phyloP scores from a whole-genome alignment of 2,797 vertebrate genomes.

The Cygnus olor region DNA sequence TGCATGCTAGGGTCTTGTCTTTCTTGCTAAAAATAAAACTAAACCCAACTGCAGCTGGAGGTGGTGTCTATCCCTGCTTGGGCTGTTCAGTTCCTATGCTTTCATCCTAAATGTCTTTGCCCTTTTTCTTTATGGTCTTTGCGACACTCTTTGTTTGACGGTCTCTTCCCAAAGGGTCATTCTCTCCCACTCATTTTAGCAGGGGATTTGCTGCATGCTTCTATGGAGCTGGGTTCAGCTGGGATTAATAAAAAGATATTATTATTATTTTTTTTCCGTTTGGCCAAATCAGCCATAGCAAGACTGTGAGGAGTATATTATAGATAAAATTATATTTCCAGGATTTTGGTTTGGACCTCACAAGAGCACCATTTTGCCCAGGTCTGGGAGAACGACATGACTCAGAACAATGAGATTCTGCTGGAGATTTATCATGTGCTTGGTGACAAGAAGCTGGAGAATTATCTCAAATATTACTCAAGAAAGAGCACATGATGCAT shows the following conservation, averaged over 20 bases:
- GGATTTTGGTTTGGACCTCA: conserved; percentile 33
- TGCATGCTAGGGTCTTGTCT: conserved; percentile 2
- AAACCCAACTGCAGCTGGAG: not conserved
- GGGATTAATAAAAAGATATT: conserved; percentile 54
- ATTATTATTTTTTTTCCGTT: conserved; percentile 1
- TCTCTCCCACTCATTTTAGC: not conserved
- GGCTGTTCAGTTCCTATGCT: not conserved
- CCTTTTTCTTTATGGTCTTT: not conserved
- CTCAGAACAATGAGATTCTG: conserved; percentile 29
- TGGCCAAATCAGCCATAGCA: not conserved
- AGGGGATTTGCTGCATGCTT: not conserved
- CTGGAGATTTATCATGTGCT: conserved; percentile 54
- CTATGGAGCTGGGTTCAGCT: not conserved
- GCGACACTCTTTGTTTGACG: not conserved
- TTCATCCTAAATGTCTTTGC: not conserved
- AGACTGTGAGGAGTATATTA: conserved; percentile 11
- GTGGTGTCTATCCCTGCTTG: not conserved
- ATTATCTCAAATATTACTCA: conserved; percentile 54
- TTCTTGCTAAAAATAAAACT: conserved; percentile 29
- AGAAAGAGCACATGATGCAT: conserved; percentile 3
- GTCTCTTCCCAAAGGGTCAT: not conserved
- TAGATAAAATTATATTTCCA: conserved; percentile 25
- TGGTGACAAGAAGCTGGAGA: conserved; percentile 46
- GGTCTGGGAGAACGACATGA: not conserved
- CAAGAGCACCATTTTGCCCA: conserved; percentile 24